These are phyloP conservation scores for Meghimatium bilineatum DNA, from an alignment of 2,888 invertebrate species.

Conservation along the genomic window DNA sequence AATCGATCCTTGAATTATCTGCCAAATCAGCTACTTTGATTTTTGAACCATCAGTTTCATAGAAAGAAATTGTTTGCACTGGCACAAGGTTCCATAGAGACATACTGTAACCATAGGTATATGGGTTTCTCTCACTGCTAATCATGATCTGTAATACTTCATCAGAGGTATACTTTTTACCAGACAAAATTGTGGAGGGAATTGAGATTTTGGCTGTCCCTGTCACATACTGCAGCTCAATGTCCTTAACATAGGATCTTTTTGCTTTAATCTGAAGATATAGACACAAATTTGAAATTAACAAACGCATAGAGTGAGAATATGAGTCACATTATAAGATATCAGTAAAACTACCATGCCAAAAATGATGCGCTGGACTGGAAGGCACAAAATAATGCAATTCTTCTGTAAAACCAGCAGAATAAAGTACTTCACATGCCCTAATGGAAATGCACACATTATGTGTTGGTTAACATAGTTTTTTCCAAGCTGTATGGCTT, in stretches of 20 bases:
- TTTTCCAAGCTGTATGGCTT: too few relatives aligned
- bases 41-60: conserved; percentile 55
- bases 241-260: conserved; percentile 29
- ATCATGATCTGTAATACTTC: conserved; percentile 51
- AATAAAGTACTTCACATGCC: too few relatives aligned
- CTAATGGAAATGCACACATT: too few relatives aligned
- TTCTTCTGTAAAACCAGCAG: too few relatives aligned
- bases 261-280: conserved; percentile 34
- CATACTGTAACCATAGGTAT: conserved; percentile 55
- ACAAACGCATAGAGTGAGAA: not conserved
- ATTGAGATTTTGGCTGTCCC: conserved; percentile 23
- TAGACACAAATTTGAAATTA: not conserved
- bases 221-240: not conserved
- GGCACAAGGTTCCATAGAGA: conserved; percentile 51
- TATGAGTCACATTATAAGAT: not conserved
- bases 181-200: conserved; percentile 14
- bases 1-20: conserved; percentile 45
- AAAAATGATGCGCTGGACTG: too few relatives aligned
- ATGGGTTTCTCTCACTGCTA: conserved; percentile 56
- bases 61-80: conserved; percentile 59
- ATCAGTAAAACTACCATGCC: too few relatives aligned
- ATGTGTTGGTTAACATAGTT: too few relatives aligned
- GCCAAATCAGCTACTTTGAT: conserved; percentile 57
- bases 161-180: conserved; percentile 1
- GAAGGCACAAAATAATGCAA: too few relatives aligned